Evolutionary conservation across 2,797 vertebrate genomes (phyloP), one percentile per base, ranked within the genome.

Genomic region (Syngnathus acus): DNA sequence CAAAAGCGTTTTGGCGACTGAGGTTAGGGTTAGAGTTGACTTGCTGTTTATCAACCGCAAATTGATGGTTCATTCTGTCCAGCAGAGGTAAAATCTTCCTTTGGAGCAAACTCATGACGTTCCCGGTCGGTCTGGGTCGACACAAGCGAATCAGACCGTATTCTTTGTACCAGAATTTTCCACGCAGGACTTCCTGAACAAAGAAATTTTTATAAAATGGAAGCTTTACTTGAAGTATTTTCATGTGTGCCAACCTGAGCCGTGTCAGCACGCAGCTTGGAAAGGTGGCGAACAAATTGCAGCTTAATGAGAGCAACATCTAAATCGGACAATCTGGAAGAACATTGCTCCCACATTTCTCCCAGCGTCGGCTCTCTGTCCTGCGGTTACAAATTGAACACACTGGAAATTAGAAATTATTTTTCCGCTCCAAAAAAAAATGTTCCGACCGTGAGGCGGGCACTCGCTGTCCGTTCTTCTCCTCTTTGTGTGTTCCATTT

Each of bases 31-130:
- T 82, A 48, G 79, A 68, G 65, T 78, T 72, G 57, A 38, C 23
- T 39, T 70, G 67, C 4, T 69, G 84, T 84, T 88, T 88, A 40
- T 87, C 84, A 62, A 88, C 76, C 68, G 96, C 78, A 3, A 83
- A 37, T 57, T 3, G 55, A 38, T 86, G 87, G 55, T 92, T 83
- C 16, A 89, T 77, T 54, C 78, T 82, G 66, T 88, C 91, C 69
- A 98, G 86, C 62, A 93, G 87, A 0, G 92, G 92, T 73, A 94
- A 78, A 72, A 94, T 77, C 40, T 86, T 87, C 19, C 86, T 87
- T 47, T 90, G 91, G 71, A 89, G 75, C 65, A 82, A 19, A 16
- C 72, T 72, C 50, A 43, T 43, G 0, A 78, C 62, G 39, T 84
- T 74, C 0, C 62, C 61, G 37, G 80, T 73, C 7, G 42, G 62